Conservation (phyloP, 2,888 invertebrate species). For the Drosophila imparisetae region DNA sequence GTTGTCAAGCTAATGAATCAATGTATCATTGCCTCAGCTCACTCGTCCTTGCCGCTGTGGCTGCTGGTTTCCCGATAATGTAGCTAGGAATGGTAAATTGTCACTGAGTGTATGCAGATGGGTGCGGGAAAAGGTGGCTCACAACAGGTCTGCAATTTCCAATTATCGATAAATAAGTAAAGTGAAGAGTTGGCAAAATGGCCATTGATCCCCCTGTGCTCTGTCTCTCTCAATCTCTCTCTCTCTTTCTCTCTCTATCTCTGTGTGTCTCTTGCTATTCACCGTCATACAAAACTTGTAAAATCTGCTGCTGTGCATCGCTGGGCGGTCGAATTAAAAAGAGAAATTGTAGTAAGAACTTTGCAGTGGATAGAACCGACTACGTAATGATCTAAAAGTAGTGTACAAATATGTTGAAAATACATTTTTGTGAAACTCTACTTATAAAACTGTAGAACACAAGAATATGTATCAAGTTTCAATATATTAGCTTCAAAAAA, state of each 20-base stretch:
- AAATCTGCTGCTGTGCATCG: slow-evolving; percentile 57
- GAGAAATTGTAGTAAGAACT: not conserved
- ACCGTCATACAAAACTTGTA: slow-evolving; percentile 55
- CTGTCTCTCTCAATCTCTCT: not conserved
- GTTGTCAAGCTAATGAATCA: slow-evolving; percentile 66
- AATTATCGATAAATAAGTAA: slow-evolving; percentile 77
- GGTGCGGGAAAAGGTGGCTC: not conserved
- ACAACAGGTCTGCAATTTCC: slow-evolving; percentile 59
- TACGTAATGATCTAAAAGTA: not conserved
- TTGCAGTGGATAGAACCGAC: not conserved
- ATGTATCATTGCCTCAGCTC: slow-evolving; percentile 43
- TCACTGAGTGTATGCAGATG: slow-evolving; percentile 60
- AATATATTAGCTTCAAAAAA: too few relatives aligned
- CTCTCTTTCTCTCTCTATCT: not conserved
- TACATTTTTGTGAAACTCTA: not conserved
- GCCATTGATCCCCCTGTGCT: slow-evolving; percentile 15
- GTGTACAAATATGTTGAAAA: not conserved
- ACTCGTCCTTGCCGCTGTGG: not conserved
- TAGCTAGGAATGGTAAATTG: slow-evolving; percentile 51
- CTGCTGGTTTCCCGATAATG: slow-evolving; percentile 51
- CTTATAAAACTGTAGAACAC: not conserved
- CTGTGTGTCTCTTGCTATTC: not conserved
- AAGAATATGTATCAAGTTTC: not conserved
- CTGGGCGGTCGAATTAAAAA: slow-evolving; percentile 45
- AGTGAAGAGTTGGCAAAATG: slow-evolving; percentile 64